Evolutionary conservation across 2,797 vertebrate species (phyloP), one percentile per base, ranked within the genome.

Genomic region (Enteromius anoplus): DNA sequence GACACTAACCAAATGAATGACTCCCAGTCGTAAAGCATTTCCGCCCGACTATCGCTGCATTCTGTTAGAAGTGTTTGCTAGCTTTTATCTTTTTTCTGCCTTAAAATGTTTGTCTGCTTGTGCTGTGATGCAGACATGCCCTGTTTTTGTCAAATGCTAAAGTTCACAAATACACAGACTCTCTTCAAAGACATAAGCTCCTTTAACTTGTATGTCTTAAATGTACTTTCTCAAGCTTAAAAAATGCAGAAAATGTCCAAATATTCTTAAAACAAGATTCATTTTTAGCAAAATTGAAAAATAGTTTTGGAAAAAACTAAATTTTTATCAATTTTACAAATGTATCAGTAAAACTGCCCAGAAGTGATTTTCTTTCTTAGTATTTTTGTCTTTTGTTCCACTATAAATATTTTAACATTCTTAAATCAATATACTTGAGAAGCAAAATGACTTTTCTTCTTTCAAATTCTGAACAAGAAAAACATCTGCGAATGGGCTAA

Each of bases 11-110:
- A 81, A 85, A 78, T 5, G 34, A 86, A 84, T 84, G 78, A 83
- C 42, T 75, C 75, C 78, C 84, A 78, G 65, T 85, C 79, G 11
- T 83, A 80, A 88, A 78, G 81, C 84, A 81, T 86, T 86, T 86
- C 86, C 73, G 75, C 64, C 78, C 23, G 4, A 32, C 64, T 60
- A 81, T 83, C 37, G 45, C 85, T 85, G 77, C 78, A 85, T 82
- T 81, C 78, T 81, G 45, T 86, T 85, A 78, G 65, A 76, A 66
- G 45, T 65, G 40, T 81, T 26, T 65, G 11, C 78, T 71, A 62
- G 42, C 58, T 80, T 73, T 80, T 62, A 79, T 73, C 73, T 62
- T 60, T 81, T 77, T 75, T 62, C 21, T 26, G 40, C 21, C 42
- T 80, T 73, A 75, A 83, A 82, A 84, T 75, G 69, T 29, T 65